Conservation (phyloP, 2,113 vertebrate genomes). For the Pedionomus torquatus region DNA sequence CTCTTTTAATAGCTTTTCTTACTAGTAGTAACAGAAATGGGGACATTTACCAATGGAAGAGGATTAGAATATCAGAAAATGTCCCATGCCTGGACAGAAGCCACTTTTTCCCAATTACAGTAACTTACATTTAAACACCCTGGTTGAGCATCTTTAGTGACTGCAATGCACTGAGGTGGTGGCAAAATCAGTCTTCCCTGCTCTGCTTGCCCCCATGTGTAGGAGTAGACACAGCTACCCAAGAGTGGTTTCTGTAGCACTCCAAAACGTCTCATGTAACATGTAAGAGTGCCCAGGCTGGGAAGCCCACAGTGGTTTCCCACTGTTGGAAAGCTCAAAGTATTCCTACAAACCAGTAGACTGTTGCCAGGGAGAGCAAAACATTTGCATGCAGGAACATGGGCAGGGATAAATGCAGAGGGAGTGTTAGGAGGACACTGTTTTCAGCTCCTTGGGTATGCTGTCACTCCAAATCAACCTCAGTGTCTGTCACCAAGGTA, state of each 20-base stretch:
- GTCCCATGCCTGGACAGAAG: not conserved
- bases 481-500: not conserved
- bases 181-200: not conserved
- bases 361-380: not conserved
- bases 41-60: not conserved
- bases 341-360: not conserved
- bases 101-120: not conserved
- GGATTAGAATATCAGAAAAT: not conserved
- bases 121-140: not conserved
- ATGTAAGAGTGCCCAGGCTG: not conserved
- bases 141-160: not conserved
- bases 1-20: not conserved
- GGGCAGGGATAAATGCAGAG: not conserved
- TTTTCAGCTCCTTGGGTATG: not conserved
- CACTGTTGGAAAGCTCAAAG: not conserved
- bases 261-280: not conserved
- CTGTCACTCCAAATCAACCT: not conserved
- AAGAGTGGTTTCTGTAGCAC: not conserved
- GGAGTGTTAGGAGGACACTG: no score
- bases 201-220: not conserved
- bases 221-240: not conserved
- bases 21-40: not conserved
- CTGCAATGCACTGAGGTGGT: rapidly evolving
- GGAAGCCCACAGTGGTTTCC: not conserved
- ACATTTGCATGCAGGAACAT: not conserved